A percentile compares a stretch with the other conserved stretches of the same genome.
These are phyloP conservation scores for Sarcophaga rosellei DNA, from an alignment of 2,888 invertebrate species.

Conservation along the genomic window DNA sequence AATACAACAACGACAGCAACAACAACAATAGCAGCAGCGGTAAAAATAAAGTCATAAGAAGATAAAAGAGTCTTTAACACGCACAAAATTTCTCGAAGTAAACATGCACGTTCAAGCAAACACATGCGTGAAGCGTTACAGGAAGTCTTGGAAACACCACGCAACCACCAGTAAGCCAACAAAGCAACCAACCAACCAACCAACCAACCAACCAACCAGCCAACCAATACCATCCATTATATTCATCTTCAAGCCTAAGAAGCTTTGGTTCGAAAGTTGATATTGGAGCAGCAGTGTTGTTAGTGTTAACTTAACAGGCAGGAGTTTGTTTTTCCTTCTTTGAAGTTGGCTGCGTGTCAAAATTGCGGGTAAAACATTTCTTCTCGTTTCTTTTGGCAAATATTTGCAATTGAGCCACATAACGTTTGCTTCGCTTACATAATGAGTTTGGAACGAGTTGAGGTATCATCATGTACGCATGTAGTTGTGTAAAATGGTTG, in stretches of 20 bases:
- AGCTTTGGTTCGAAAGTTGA: constrained; percentile 20
- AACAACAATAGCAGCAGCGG: background rate
- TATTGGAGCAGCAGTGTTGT: background rate
- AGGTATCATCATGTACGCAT: too few relatives aligned
- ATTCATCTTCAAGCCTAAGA: constrained; percentile 27
- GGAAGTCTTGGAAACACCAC: constrained; percentile 66
- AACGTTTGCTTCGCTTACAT: background rate
- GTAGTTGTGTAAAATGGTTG: background rate
- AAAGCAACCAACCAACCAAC: too few relatives aligned
- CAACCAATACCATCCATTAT: constrained; percentile 22
- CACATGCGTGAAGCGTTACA: constrained; percentile 17
- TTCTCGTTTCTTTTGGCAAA: constrained; percentile 8
- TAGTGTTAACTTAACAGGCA: constrained; percentile 44
- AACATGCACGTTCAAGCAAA: constrained; percentile 38
- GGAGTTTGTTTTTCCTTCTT: constrained; percentile 15
- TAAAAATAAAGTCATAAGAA: constrained; percentile 47
- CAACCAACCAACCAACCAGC: background rate
- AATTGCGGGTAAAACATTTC: constrained; percentile 58
- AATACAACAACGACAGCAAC: background rate
- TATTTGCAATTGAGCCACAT: background rate
- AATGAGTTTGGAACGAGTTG: too few relatives aligned
- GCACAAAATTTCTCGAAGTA: constrained; percentile 63
- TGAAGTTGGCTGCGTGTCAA: constrained; percentile 64
- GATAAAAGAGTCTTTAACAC: constrained; percentile 66
- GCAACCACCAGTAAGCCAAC: constrained; percentile 41